Conservation (phyloP, 2,113 vertebrate species). For the Hystrix cristata region DNA sequence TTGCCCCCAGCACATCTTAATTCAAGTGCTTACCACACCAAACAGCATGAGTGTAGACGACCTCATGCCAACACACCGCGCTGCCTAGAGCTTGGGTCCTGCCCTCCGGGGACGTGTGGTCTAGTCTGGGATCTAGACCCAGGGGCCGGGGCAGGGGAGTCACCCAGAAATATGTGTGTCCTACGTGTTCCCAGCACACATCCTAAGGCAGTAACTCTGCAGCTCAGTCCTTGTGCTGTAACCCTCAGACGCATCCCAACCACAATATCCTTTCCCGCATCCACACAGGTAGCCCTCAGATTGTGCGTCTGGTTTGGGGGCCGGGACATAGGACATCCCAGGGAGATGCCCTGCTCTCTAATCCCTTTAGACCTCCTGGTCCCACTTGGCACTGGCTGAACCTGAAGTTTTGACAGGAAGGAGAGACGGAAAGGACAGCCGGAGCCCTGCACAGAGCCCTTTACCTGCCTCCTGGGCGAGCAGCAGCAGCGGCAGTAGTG, state of each 20-base stretch:
- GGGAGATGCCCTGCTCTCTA: neutral
- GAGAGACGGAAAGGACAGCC: neutral
- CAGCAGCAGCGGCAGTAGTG: neutral
- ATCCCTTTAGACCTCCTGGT: neutral
- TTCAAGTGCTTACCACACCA: fast-evolving
- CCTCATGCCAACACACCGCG: too few species aligned
- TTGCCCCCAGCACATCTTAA: neutral
- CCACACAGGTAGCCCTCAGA: neutral
- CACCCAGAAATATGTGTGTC: neutral
- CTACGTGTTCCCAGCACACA: neutral
- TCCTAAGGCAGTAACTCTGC: neutral
- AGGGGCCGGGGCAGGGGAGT: neutral
- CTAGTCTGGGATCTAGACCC: neutral
- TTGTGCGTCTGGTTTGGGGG: neutral
- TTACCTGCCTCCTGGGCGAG: conserved; percentile 40
- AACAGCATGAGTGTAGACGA: neutral
- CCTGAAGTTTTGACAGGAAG: neutral
- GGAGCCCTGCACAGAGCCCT: fast-evolving
- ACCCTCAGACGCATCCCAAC: neutral
- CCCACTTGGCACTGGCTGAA: too few species aligned
- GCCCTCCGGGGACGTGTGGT: neutral
- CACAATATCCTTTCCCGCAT: neutral
- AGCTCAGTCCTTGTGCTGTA: neutral
- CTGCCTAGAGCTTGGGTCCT: neutral
- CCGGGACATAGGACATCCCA: neutral